phyloP scores from a whole-genome alignment of 37 sponge, comb jelly and placozoan genomes.

The Beroe forskalii region DNA sequence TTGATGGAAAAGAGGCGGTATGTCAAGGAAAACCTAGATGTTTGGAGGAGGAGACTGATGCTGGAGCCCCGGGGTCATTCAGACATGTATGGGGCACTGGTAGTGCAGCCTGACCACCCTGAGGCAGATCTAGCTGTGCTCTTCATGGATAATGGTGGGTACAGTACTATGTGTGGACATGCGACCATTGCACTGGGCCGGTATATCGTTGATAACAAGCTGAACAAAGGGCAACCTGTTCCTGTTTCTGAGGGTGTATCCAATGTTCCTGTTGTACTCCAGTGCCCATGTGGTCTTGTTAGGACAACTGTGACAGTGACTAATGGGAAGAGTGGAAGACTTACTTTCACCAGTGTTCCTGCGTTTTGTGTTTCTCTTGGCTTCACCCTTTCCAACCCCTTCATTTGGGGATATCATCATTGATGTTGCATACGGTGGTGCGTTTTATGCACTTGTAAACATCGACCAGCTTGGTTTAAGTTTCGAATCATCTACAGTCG shows the following conservation, averaged over 20 bases:
- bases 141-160: conserved; percentile 85
- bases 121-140: conserved; percentile 88
- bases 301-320: conserved; percentile 69
- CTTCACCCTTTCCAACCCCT: conserved; percentile 68
- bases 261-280: conserved; percentile 71
- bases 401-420: conserved; percentile 66
- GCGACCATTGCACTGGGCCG: conserved; percentile 83
- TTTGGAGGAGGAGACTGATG: conserved; percentile 75
- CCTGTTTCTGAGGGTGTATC: neutral
- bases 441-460: conserved; percentile 80
- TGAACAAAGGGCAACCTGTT: conserved; percentile 61
- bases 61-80: conserved; percentile 81
- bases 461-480: conserved; percentile 72
- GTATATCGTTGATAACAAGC: conserved; percentile 80
- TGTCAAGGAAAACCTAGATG: conserved; percentile 72
- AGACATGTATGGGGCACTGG: conserved; percentile 84
- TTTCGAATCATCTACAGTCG: neutral
- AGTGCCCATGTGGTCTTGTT: conserved; percentile 89
- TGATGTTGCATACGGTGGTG: conserved; percentile 82
- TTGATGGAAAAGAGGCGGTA: conserved; percentile 81
- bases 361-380: conserved; percentile 72
- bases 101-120: conserved; percentile 73
- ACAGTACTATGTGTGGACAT: conserved; percentile 94
- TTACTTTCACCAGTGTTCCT: conserved; percentile 78
- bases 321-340: conserved; percentile 68